phyloP scores from a whole-genome alignment of 1,140 invertebrate genomes.

The Drosophila sp. region DNA sequence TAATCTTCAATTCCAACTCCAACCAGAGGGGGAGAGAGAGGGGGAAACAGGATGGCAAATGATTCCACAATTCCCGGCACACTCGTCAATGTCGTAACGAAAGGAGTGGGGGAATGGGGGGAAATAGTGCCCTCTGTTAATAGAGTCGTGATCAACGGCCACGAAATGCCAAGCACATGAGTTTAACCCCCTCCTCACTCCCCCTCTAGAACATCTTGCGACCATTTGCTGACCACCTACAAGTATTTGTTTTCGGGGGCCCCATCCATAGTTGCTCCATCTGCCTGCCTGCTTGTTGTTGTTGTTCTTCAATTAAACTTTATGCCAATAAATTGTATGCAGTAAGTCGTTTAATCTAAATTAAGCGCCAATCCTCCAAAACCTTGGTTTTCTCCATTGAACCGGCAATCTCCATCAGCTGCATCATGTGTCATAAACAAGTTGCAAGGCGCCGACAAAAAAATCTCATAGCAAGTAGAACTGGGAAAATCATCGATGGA shows the following conservation, averaged over 20 bases:
- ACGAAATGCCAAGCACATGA: slow-evolving; percentile 53
- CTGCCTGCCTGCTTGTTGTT: slow-evolving; percentile 22
- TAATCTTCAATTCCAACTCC: slow-evolving; percentile 4
- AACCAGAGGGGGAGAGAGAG: neutral
- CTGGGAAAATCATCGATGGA: slow-evolving; percentile 22
- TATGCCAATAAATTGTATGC: slow-evolving; percentile 78
- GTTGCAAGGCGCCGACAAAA: slow-evolving; percentile 77
- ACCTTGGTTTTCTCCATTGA: slow-evolving; percentile 29
- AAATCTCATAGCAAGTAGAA: slow-evolving; percentile 18
- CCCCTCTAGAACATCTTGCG: no score
- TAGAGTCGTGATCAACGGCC: slow-evolving; percentile 75
- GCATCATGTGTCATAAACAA: slow-evolving; percentile 80
- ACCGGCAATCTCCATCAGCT: slow-evolving; percentile 68
- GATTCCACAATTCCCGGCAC: slow-evolving; percentile 41
- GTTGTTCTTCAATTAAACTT: slow-evolving; percentile 76
- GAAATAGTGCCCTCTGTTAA: slow-evolving; percentile 27
- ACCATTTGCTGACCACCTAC: slow-evolving; percentile 66
- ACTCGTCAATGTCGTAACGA: slow-evolving; percentile 58
- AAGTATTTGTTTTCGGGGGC: slow-evolving; percentile 55
- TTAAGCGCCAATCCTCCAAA: slow-evolving; percentile 61
- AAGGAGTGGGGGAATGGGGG: neutral
- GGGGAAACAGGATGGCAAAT: slow-evolving; percentile 29
- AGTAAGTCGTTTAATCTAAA: slow-evolving; percentile 80
- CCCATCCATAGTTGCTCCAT: neutral
- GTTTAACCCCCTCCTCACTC: neutral